Evolutionary conservation across 2,888 invertebrate species (phyloP), one percentile per base, ranked within the genome.

Genomic region (Siphlonurus alternatus): DNA sequence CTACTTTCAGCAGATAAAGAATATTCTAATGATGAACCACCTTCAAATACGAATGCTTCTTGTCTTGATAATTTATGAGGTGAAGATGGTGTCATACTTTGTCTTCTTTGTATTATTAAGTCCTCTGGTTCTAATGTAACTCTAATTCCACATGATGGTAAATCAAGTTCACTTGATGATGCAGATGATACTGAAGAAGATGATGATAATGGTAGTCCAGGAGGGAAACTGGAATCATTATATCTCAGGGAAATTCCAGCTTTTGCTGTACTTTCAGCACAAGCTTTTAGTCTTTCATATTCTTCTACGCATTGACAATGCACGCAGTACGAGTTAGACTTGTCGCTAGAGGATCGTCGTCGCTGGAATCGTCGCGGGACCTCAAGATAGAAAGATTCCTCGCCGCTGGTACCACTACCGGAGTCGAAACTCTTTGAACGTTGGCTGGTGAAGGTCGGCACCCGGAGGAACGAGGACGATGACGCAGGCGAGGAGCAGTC

Each of bases 341-440:
- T 71, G 54, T 72, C 72, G 19, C 71, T 69, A 62, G 72, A 72
- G 24, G 71, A 84, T 61, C 85, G 78, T 7, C 84, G 80, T 7
- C 85, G 81, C 62, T 66, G 77, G 74, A 67, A 78, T 74, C 69
- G 76, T 74, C 68, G 75, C 66, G 77, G 77, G 67, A 84, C 84
- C 75, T 84, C 80, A 23, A 80, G 70, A 65, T 76, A 77, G 59
- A 83, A 83, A n/a, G 84, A 83, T 69, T 77, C 76, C 73, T 86
- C 86, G 68, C 83, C 83, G 69, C 83, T 68, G 25, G 68, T 18
- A 25, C 51, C 62, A 53, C 62, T 25, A 66, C 84, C 85, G 25
- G 88, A 88, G 75, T 91, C 91, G 73, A 91, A 88, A 71, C 89
- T 89, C 69, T 85, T 85, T 67, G 89, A 89, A 61, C 90, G 81